Evolutionary conservation across 1,140 invertebrate genomes (phyloP).

Genomic region (Drosophila ercepeae): DNA sequence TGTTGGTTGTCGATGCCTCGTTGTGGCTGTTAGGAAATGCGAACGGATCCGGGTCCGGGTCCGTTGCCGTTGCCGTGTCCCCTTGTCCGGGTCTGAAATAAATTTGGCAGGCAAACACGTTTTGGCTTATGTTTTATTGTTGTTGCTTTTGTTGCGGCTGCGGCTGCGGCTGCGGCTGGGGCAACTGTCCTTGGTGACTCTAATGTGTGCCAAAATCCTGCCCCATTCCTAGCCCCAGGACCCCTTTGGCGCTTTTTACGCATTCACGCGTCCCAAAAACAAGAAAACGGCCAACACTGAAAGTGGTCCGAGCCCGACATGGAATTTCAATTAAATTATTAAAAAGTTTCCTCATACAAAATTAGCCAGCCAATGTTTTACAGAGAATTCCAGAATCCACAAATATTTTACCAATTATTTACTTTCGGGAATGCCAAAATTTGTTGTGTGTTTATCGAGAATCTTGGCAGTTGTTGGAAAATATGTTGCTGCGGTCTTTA

Average conservation of each 20-base stretch:
- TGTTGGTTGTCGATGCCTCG: slow-evolving; percentile 6
- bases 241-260: slow-evolving; percentile 60
- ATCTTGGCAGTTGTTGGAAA: slow-evolving; percentile 50
- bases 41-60: slow-evolving; percentile 5
- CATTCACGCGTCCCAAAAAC: slow-evolving; percentile 65
- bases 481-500: slow-evolving; percentile 8
- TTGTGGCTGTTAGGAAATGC: slow-evolving; percentile 54
- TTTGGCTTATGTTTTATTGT: slow-evolving; percentile 63
- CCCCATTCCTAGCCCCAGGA: not conserved
- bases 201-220: slow-evolving; percentile 74
- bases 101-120: slow-evolving; percentile 79
- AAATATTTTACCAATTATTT: not conserved
- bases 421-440: not conserved
- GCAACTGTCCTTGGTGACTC: slow-evolving; percentile 67
- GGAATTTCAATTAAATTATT: not conserved
- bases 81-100: slow-evolving; percentile 46
- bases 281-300: slow-evolving; percentile 60
- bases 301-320: not conserved
- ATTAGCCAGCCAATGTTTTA: not conserved
- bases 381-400: not conserved
- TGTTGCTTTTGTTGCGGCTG: slow-evolving; percentile 50
- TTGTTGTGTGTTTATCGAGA: slow-evolving; percentile 65
- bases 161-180: slow-evolving; percentile 49
- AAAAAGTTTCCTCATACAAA: not conserved
- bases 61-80: not conserved